These are phyloP conservation scores for Drosophila anceps DNA, from an alignment of 2,888 invertebrate species.

Conservation along the genomic window DNA sequence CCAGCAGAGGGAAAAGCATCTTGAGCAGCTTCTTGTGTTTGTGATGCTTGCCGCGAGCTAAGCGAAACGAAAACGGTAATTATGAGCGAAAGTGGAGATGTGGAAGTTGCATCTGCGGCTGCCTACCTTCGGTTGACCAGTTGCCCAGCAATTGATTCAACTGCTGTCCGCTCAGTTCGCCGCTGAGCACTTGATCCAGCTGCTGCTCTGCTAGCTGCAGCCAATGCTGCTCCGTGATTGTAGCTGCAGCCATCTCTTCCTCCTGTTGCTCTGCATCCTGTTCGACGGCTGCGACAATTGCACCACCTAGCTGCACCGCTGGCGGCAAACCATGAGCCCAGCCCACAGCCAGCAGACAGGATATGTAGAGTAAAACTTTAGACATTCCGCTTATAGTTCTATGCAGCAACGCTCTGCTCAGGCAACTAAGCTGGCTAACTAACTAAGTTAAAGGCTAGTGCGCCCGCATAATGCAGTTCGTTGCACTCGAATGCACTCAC, in stretches of 20 bases:
- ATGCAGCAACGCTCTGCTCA: conserved; percentile 49
- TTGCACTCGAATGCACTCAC: conserved; percentile 65
- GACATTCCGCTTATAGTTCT: conserved; percentile 55
- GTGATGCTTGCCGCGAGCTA: conserved; percentile 83
- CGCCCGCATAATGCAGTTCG: conserved; percentile 44
- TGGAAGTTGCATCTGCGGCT: background rate
- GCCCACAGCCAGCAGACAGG: conserved; percentile 37
- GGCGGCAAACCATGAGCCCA: conserved; percentile 45
- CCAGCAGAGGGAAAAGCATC: conserved; percentile 87
- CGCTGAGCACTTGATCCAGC: conserved; percentile 49
- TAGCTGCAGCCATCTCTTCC: conserved; percentile 20
- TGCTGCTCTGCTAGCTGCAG: conserved; percentile 39
- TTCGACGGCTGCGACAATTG: conserved; percentile 71
- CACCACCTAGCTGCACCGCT: conserved; percentile 62
- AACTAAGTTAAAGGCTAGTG: conserved; percentile 19
- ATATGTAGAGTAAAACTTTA: conserved; percentile 28
- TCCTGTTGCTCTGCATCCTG: conserved; percentile 50
- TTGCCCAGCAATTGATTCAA: conserved; percentile 32
- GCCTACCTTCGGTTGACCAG: conserved; percentile 67
- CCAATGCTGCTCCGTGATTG: conserved; percentile 30
- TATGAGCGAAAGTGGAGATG: conserved; percentile 1
- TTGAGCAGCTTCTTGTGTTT: conserved; percentile 86
- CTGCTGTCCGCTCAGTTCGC: conserved; percentile 47
- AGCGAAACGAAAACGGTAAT: conserved; percentile 13
- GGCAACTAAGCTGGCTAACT: conserved; percentile 39